phyloP scores from a whole-genome alignment of 2,888 invertebrate genomes.

The Hydriomena furcata region DNA sequence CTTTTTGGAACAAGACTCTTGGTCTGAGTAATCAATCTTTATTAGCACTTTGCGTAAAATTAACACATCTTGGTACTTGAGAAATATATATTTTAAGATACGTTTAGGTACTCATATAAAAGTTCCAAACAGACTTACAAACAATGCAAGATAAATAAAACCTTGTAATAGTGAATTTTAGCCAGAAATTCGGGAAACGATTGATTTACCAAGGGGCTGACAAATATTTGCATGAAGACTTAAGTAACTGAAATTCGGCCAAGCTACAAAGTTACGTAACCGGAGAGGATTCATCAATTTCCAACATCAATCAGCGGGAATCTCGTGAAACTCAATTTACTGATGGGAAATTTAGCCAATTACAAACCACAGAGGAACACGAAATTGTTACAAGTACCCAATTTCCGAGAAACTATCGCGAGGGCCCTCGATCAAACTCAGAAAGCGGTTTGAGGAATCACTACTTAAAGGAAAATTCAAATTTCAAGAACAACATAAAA shows the following conservation, averaged over 20 bases:
- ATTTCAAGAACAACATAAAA: background rate
- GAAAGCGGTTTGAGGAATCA: background rate
- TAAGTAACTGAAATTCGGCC: conserved; percentile 14
- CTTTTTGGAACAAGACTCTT: conserved; percentile 25
- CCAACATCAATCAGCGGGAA: conserved; percentile 36
- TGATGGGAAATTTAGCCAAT: conserved; percentile 37
- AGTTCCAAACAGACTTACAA: background rate
- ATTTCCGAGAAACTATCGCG: conserved; percentile 27
- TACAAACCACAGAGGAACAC: conserved; percentile 35
- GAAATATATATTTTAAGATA: background rate
- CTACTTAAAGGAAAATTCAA: background rate
- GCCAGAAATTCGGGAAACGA: conserved; percentile 1
- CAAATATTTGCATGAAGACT: conserved; percentile 16
- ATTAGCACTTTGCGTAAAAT: conserved; percentile 17
- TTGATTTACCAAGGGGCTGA: conserved; percentile 14
- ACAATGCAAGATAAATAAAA: background rate
- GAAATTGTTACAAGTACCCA: conserved; percentile 36
- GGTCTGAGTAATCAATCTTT: conserved; percentile 23
- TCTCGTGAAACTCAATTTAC: conserved; percentile 38
- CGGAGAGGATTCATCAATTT: conserved; percentile 31
- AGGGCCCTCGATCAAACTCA: conserved; percentile 33
- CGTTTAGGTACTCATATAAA: background rate
- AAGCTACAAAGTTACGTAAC: conserved; percentile 23
- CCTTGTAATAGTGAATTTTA: background rate
- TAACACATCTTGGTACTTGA: background rate